These are phyloP conservation scores for Coreius guichenoti DNA, from an alignment of 2,797 vertebrate species.

Conservation along the genomic window DNA sequence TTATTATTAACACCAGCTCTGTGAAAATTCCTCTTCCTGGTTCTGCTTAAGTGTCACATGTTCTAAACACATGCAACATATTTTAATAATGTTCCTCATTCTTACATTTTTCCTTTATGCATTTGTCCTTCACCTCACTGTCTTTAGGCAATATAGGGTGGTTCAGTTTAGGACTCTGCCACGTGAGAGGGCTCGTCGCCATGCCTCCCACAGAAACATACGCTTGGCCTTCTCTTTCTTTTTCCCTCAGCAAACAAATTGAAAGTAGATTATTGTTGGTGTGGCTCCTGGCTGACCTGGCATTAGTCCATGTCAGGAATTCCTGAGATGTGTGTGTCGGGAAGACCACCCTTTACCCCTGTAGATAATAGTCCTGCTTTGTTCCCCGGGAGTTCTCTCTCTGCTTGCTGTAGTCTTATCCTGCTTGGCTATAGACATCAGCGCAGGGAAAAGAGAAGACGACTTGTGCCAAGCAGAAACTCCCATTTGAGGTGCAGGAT, in stretches of 20 bases:
- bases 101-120: background rate
- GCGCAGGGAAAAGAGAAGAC: background rate
- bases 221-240: constrained; percentile 7
- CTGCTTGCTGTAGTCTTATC: constrained; percentile 13
- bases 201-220: background rate
- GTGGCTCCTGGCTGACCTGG: constrained; percentile 32
- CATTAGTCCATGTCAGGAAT: constrained; percentile 43
- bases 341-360: constrained; percentile 46
- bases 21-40: constrained; percentile 9
- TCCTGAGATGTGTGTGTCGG: constrained; percentile 42
- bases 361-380: constrained; percentile 27
- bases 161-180: constrained; percentile 28
- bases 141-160: constrained; percentile 26
- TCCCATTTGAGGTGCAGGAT: background rate
- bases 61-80: constrained; percentile 22
- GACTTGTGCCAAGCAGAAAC: constrained; percentile 24
- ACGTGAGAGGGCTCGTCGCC: constrained; percentile 26
- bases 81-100: background rate
- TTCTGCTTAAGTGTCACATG: background rate
- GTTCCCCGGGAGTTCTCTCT: constrained; percentile 46
- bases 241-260: constrained; percentile 29
- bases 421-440: constrained; percentile 22
- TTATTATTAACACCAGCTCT: background rate
- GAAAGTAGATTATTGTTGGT: constrained; percentile 41
- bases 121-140: background rate